Base-by-base conservation (phyloP, 1,140 invertebrate species). In the Druon quercuslanigerum region DNA sequence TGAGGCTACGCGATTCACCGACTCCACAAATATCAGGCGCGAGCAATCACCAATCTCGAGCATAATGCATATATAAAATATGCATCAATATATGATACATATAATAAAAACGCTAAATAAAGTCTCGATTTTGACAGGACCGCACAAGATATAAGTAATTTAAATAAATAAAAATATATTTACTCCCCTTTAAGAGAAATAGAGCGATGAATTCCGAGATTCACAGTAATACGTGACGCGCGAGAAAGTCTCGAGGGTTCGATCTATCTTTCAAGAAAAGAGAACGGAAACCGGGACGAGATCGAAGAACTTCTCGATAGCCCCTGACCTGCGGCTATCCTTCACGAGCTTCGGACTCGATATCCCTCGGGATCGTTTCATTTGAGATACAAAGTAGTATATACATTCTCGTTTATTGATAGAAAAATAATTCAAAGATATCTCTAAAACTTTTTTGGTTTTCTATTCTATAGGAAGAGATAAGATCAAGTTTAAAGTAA, bases 271-370 rank as follows among this genome's bases (percentile, higher is more conserved):
- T 79, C 81, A 72, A 78, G 81, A 82, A 82, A 75, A 74, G 77
- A 51, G 71, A 74, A 80, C 83, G 80, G 72, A 82, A 84, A 84
- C 66, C 80, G 76, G 82, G 75, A 79, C 85, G 82, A 81, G 84
- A 83, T 85, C 83, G 86, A 86, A 87, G 82, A 87, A 87, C 82
- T 87, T 82, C 83, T 76, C 83, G 90, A 91, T 91, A 91, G 86
- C 88, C 87, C 85, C 84, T 91, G 89, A 91, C 88, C 90, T 86
- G 80, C 78, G 87, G 86, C 88, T 90, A 91, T 91, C 90, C 86
- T 90, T 91, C 89, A 90, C 85, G 82, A 78, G 83, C 86, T 86
- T 87, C 86, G 85, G 86, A 82, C 82, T 79, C 74, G 81, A 82
- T 84, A 85, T 88, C 89, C 88, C 87, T 73, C 78, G 89, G 88